Evolutionary conservation across 2,888 invertebrate species (phyloP), one percentile per base, ranked within the genome.

Genomic region (Flabesymbios commensalis): DNA sequence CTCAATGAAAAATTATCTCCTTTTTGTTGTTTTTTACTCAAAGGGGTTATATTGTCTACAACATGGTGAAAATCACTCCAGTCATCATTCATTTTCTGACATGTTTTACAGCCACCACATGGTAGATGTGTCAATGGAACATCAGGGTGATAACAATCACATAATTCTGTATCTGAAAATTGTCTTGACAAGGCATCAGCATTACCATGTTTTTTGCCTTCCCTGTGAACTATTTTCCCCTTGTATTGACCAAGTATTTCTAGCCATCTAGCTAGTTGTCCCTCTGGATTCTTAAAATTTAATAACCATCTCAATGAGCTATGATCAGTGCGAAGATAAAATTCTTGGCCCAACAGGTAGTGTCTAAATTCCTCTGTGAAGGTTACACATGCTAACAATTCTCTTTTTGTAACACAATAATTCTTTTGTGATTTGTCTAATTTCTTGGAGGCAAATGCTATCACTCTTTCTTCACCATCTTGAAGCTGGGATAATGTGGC

Each of bases 351-450:
- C 17, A 29, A 33, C 39, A 61, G 36, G 48, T 61, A 61, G 45
- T 59, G 49, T n/a, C 41, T 61, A 47, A 60, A 61, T 24, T 61
- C 29, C 4, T 51, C 36, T 5, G 60, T 43, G 24, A 48, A 59
- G 7, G 4, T 10, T 3, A 59, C 42, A 22, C 49, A 41, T 19
- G 58, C 61, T 24, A 42, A 43, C 19, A 59, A 41, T 26, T 61
- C 61, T n/a, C 24, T 5, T n/a, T 43, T 4, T 39, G 54, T 62
- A 19, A 29, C 29, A 31, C 53, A 43, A 28, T 45, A 61, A 14
- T 41, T 33, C 17, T 41, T 7, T 29, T 60, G 51, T 4, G 47
- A 14, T 17, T 36, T 5, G 14, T 17, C 52, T 4, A 62, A 22
- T 3, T 33, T 51, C 24, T 60, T 19, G 43, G 51, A 51, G 14